These are phyloP conservation scores for Caenorhabditis afra DNA, from an alignment of 2,888 invertebrate genomes.

Conservation along the genomic window DNA sequence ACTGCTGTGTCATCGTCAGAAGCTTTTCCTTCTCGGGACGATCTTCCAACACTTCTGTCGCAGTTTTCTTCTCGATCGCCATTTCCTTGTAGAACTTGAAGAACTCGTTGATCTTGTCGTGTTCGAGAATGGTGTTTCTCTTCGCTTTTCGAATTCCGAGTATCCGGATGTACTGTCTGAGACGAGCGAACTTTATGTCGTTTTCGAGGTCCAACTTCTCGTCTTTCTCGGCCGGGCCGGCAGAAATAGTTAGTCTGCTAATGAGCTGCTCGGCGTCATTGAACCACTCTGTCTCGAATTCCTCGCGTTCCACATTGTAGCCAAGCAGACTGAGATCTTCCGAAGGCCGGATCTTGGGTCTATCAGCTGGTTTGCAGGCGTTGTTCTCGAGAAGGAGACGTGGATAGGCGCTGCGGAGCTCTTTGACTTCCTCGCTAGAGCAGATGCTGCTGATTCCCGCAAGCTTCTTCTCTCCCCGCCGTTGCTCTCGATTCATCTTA, in stretches of 20 bases:
- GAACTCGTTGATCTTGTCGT: constrained; percentile 70
- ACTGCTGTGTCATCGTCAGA: constrained; percentile 63
- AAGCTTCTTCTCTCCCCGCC: constrained; percentile 31
- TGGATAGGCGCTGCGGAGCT: constrained; percentile 36
- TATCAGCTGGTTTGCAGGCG: constrained; percentile 5
- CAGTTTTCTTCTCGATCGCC: constrained; percentile 20
- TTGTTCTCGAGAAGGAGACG: constrained; percentile 25
- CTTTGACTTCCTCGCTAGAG: constrained; percentile 39
- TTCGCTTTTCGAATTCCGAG: constrained; percentile 53
- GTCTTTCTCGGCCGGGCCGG: constrained; percentile 36
- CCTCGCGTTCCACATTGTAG: constrained; percentile 62
- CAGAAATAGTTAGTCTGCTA: constrained; percentile 61
- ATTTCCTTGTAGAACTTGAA: constrained; percentile 67
- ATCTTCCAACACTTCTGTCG: constrained; percentile 40
- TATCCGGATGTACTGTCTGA: constrained; percentile 55
- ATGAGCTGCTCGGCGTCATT: constrained; percentile 72
- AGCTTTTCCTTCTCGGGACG: constrained; percentile 54
- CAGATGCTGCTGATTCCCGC: constrained; percentile 20
- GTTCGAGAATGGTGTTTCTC: constrained; percentile 66
- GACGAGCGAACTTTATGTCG: constrained; percentile 62
- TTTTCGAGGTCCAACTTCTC: constrained; percentile 56
- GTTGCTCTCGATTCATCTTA: constrained; percentile 54
- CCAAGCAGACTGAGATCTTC: constrained; percentile 56
- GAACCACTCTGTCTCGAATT: constrained; percentile 63
- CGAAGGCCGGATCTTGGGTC: constrained; percentile 7